Base-by-base conservation (phyloP, 64 coral and sea anemone genomes). In the Catalaphyllia jardinei region DNA sequence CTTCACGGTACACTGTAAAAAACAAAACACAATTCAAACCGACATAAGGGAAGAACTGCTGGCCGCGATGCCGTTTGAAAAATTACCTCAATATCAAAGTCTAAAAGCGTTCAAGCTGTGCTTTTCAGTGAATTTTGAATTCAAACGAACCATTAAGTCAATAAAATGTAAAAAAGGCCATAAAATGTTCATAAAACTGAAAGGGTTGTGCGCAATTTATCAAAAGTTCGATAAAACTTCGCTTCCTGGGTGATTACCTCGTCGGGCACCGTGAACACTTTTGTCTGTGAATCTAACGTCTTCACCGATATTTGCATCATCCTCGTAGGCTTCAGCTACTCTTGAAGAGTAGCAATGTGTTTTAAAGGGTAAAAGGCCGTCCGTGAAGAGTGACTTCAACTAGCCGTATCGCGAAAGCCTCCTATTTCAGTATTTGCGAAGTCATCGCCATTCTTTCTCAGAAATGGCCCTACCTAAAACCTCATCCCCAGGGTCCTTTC, bases 281-380 rank as follows among this genome's bases (percentile, higher is more conserved):
- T 95, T 52, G 97, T 99, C 77, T 99, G 93, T 20, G 94, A 95
- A 88, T 99, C 97, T 27, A 99, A 71, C 24, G 97, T 99, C 91
- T 99, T 99, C 62, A 99, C 94, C 30, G 97, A 95, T 46, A 99
- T 89, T 83, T 99, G 91, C 94, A 99, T 99, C 61, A 72, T 96
- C 91, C 10, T 83, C 4, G n/a, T 0, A 10, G 65, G 9, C n/a
- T 17, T 63, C 62, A 22, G 46, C 31, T 51, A 51, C 63, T 85
- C 60, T 19, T 42, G 60, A 46, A 65, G 61, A 31, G 80, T 31
- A 62, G 59, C 61, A 13, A 4, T n/a, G 31, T 42, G 11, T 67
- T 42, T 31, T 31, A 31, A 67, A 31, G 80, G 15, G 20, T 27
- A 65, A 31, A 13, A 24, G 61, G 31, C 13, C 27, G 8, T 29